These are phyloP conservation scores for Aviceda subcristata DNA, from an alignment of 2,113 vertebrate species.

Conservation along the genomic window DNA sequence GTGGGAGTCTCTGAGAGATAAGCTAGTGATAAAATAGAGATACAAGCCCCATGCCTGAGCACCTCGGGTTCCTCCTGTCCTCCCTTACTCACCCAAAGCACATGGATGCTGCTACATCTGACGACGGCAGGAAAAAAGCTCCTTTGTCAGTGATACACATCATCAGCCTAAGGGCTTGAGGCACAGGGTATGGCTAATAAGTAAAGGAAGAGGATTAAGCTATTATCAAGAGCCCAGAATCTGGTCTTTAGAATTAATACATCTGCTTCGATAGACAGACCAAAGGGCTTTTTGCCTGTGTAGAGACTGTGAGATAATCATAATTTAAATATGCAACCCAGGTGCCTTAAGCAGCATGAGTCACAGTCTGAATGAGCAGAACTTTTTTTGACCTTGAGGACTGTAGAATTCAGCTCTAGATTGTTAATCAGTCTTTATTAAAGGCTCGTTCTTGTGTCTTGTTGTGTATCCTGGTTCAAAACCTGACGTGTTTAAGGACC, in stretches of 20 bases:
- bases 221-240: neutral
- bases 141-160: neutral
- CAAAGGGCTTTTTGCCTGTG: neutral
- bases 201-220: neutral
- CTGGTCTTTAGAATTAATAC: neutral
- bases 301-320: neutral
- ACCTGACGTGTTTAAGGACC: neutral
- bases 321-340: neutral
- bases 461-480: neutral
- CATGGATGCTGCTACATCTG: neutral
- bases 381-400: neutral
- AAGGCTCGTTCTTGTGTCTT: neutral
- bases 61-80: neutral
- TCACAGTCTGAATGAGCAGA: neutral
- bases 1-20: neutral
- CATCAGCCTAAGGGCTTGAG: neutral
- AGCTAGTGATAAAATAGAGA: neutral
- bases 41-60: neutral
- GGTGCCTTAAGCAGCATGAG: neutral
- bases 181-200: neutral
- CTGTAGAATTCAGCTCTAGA: neutral
- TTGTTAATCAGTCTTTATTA: neutral
- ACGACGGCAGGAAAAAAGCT: fast-evolving
- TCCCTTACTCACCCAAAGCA: neutral
- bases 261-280: neutral